phyloP scores from a whole-genome alignment of 1,140 invertebrate species.

The Brachionus sp. region DNA sequence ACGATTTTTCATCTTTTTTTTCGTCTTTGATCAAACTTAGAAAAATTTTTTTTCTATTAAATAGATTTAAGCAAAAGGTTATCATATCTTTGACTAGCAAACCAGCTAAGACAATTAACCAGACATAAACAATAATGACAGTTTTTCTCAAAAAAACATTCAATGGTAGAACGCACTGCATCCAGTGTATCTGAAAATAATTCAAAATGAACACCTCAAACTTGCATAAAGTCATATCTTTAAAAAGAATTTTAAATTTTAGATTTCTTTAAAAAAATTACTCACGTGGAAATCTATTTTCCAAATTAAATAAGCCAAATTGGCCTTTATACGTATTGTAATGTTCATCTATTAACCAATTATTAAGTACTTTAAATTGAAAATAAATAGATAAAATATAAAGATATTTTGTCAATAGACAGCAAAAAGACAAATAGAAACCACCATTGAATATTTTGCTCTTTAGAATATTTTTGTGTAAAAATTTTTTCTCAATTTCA shows the following conservation, averaged over 20 bases:
- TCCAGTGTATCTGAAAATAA: constrained; percentile 22
- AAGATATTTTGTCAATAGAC: neutral
- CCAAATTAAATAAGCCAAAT: neutral
- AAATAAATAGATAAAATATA: neutral
- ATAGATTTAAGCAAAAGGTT: neutral
- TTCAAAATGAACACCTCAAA: neutral
- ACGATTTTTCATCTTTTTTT: neutral
- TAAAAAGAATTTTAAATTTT: no score
- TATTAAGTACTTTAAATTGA: constrained; percentile 4
- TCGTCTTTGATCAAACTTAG: neutral
- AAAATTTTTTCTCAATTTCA: neutral
- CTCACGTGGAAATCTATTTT: constrained; percentile 27
- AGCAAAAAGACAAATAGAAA: constrained; percentile 13
- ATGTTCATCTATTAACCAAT: neutral
- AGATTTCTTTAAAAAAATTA: neutral
- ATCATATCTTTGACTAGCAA: neutral
- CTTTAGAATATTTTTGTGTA: neutral
- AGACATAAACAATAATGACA: neutral
- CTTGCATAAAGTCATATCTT: constrained; percentile 28
- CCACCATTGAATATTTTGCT: neutral
- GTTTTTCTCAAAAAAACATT: constrained; percentile 27
- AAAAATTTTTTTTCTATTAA: neutral
- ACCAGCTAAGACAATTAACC: neutral
- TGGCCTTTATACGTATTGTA: neutral
- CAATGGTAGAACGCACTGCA: constrained; percentile 15